phyloP scores from a whole-genome alignment of 2,113 vertebrate genomes.

The Gymnobelideus leadbeateri region DNA sequence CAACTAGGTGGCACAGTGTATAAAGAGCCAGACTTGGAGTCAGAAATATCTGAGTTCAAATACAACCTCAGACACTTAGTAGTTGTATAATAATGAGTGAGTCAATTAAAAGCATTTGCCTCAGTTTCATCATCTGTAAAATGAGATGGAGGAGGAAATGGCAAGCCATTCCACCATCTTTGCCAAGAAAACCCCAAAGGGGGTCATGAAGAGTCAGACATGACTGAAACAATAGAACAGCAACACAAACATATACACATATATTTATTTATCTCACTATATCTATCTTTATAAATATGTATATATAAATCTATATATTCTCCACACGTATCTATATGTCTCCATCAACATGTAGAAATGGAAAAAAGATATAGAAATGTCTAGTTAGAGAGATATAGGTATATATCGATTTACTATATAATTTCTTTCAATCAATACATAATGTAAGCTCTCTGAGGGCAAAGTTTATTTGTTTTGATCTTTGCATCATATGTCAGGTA shows the following conservation, averaged over 20 bases:
- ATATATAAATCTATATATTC: background rate
- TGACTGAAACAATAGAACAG: background rate
- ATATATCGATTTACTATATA: background rate
- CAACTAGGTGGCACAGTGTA: no score
- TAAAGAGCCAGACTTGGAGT: no score
- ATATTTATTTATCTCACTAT: background rate
- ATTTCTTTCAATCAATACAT: background rate
- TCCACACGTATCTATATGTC: no score
- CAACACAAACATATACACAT: background rate
- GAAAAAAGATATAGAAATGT: background rate
- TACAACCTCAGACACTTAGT: no score
- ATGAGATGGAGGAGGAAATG: background rate
- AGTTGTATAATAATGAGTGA: no score
- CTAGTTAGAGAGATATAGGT: background rate
- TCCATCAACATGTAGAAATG: background rate
- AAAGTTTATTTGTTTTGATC: background rate
- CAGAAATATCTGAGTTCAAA: no score
- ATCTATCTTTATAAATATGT: background rate
- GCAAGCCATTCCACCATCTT: background rate
- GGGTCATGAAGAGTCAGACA: background rate
- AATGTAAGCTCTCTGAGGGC: background rate
- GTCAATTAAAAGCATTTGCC: background rate
- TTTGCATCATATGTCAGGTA: background rate
- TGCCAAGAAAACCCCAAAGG: background rate
- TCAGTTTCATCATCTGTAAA: background rate